Evolutionary conservation across 2,888 invertebrate genomes (phyloP), one percentile per base, ranked within the genome.

Genomic region (Macrosiphum euphorbiae): DNA sequence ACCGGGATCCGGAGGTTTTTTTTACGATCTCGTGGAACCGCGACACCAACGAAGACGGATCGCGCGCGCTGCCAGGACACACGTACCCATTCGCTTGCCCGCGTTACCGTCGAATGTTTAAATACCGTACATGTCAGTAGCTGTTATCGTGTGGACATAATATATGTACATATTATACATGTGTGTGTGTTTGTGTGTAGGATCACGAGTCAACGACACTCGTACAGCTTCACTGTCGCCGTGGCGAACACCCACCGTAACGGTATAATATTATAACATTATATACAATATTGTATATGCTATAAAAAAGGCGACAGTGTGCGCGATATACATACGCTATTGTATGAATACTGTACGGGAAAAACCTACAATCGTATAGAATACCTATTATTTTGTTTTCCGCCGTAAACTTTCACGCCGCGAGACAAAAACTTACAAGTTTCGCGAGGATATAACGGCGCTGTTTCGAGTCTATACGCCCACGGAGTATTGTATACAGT

Each of bases 1-100:
- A 78, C 87, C 35, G 28, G 86, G 94, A 52, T 87, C 86, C 90
- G 90, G 52, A 52, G 85, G 47, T 86, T 58, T 47, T 90, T 84
- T 47, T 84, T 61, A 44, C 26, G 61, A 87, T 93, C 84, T 35
- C 92, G 87, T 61, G 78, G 3, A 3, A 8, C 28, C 50, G 41
- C 78, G 67, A 55, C 28, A 41, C 26, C 52, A 7, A 10, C 52
- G 41, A 26, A 20, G 41, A 55, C 84, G 28, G 41, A 55, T 44
- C 58, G n/a, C n/a, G 44, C 67, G n/a, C 55, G 26, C 26, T 26
- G 35, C 35, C 47, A 26, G 11, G 26, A 41, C 28, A 28, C 44
- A 10, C 50, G 11, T 24, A 47, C 1, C 0, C 20, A 11, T 13
- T 26, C 50, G n/a, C 5, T 13, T 41, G 5, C 41, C 26, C 55